Evolutionary conservation across 2,888 invertebrate species (phyloP).

Genomic region (Chalcosyrphus nemorum): DNA sequence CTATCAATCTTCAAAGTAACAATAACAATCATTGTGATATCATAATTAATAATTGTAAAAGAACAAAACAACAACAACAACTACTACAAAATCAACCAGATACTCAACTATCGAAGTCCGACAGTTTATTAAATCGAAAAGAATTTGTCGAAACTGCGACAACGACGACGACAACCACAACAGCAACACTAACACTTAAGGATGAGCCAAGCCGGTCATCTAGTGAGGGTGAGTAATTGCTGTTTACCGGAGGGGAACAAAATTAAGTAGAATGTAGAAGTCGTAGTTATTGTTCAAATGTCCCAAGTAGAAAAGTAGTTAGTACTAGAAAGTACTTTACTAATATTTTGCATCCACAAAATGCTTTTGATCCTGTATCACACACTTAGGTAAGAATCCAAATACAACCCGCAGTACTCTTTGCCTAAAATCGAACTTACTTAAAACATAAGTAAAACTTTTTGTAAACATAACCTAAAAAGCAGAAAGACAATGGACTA

Average conservation of each 20-base stretch:
- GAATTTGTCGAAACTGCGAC: constrained; percentile 35
- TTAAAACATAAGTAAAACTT: too few relatives aligned
- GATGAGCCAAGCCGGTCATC: constrained; percentile 52
- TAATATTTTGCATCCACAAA: too few relatives aligned
- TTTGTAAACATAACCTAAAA: too few relatives aligned
- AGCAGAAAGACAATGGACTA: too few relatives aligned
- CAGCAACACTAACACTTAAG: constrained; percentile 42
- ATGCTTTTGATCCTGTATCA: too few relatives aligned
- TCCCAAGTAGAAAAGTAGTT: not conserved
- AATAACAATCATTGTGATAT: constrained; percentile 59
- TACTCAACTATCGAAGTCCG: constrained; percentile 26
- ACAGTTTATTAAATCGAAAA: constrained; percentile 37
- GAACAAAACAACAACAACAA: constrained; percentile 75
- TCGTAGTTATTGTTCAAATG: too few relatives aligned
- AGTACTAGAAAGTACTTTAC: not conserved
- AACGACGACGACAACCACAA: constrained; percentile 55
- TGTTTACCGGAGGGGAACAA: not conserved
- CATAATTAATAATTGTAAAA: constrained; percentile 75
- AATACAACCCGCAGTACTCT: too few relatives aligned
- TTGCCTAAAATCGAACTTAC: too few relatives aligned
- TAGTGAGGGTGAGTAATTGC: constrained; percentile 51
- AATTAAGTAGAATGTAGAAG: too few relatives aligned
- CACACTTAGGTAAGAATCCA: too few relatives aligned
- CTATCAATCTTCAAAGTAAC: constrained; percentile 48
- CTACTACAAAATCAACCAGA: constrained; percentile 68